These are phyloP conservation scores for Calidris pugnax DNA, from an alignment of 2,113 vertebrate genomes.

Conservation along the genomic window DNA sequence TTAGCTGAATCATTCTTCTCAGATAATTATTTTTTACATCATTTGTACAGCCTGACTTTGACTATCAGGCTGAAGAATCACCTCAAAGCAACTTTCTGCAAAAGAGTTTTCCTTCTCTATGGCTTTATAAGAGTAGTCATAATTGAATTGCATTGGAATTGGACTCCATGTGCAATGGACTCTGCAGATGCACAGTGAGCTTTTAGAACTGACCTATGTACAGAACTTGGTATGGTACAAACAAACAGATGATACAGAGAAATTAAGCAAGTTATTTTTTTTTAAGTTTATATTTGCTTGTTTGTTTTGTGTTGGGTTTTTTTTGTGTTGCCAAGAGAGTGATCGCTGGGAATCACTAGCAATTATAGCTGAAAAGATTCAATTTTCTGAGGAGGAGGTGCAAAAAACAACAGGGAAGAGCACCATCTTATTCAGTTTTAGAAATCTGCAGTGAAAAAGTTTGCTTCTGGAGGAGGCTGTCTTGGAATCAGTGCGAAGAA, in stretches of 20 bases:
- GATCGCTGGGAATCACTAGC: background rate
- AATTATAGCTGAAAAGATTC: background rate
- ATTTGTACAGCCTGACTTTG: background rate
- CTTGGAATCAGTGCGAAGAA: background rate
- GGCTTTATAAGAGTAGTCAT: background rate
- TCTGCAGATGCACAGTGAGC: background rate
- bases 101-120: background rate
- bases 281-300: background rate
- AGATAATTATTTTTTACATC: background rate
- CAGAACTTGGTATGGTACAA: background rate
- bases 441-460: background rate
- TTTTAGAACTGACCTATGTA: background rate
- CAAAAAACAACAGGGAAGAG: background rate
- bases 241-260: background rate
- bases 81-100: background rate
- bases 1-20: background rate
- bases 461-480: background rate
- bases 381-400: background rate
- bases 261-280: background rate
- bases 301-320: background rate
- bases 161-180: background rate
- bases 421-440: background rate
- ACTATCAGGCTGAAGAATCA: background rate
- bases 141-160: background rate
- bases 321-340: background rate